Evolutionary conservation across 2,113 vertebrate genomes (phyloP).

Genomic region (Salvelinus namaycush): DNA sequence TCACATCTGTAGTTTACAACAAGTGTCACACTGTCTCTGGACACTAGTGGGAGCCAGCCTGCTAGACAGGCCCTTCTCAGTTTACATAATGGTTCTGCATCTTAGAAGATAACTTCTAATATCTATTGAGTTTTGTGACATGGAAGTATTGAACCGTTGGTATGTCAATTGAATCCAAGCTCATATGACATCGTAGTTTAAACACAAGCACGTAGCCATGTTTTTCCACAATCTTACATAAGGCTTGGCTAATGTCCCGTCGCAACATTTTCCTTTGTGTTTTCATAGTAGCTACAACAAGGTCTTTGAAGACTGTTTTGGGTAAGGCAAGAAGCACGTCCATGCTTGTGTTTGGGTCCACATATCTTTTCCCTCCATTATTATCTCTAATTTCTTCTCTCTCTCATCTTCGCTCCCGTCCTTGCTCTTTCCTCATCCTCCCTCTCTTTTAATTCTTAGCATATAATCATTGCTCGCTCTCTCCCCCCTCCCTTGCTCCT

Average conservation of each 20-base stretch:
- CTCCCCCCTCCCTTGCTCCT: not conserved
- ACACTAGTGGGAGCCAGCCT: slow-evolving; percentile 50
- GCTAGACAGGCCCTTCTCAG: not conserved
- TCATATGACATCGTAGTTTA: not conserved
- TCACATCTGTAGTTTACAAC: too few species aligned
- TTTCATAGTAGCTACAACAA: not conserved
- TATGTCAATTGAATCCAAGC: not conserved
- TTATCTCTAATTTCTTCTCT: not conserved
- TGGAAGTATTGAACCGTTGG: not conserved
- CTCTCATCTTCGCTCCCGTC: not conserved
- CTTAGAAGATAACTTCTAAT: not conserved
- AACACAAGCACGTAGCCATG: not conserved
- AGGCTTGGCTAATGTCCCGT: slow-evolving; percentile 32
- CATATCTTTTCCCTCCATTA: not conserved
- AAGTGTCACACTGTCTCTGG: not conserved
- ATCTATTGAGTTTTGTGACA: not conserved
- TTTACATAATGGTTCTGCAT: not conserved
- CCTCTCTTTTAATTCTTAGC: not conserved
- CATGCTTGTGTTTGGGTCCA: not conserved
- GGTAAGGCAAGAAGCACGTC: not conserved
- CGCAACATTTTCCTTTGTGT: not conserved
- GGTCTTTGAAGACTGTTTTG: not conserved
- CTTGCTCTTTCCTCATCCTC: slow-evolving; percentile 4
- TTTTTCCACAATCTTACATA: slow-evolving; percentile 4
- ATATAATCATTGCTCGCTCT: not conserved